Base-by-base conservation (phyloP, 2,888 invertebrate species). In the Sipha maydis region DNA sequence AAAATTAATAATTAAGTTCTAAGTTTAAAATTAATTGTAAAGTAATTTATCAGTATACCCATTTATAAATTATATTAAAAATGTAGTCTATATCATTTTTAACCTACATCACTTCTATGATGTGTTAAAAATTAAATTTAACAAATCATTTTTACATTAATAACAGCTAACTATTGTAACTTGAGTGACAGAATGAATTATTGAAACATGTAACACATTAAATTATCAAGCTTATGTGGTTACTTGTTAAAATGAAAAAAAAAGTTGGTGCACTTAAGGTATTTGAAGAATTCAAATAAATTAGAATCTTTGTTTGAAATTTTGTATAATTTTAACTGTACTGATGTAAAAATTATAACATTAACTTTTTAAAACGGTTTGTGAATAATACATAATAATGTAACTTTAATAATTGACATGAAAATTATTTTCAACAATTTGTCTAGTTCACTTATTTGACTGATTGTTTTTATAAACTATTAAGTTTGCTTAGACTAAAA, bases 381-480 rank as follows among this genome's bases (percentile, higher is more conserved):
- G 71, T 71, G 5, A 67, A 67, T 41, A 11, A 82, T 19, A 38
- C 28, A n/a, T 69, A 11, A 69, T 21, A 69, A 21, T 56, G 31
- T 56, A 48, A 48, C 69, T 31, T 28, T 69, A 71, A 76, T 84
- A 76, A 41, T 41, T 84, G 38, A 41, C 38, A 25, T 67, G 11
- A 61, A 19, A 76, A 61, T 54, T 82, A 14, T 67, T 41, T 69
- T 69, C 19, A 41, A 82, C 48, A 14, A 69, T 69, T 19, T 69
- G 48, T 77, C 67, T 31, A 77, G 48, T 48, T 85, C 25, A 48
- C 34, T 17, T 69, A 85, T 67, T 48, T 69, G 85, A 85, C 85
- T 85, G 85, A 85, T 85, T 54, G n/a, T 78, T 77, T 76, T 85
- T 48, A 78, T 78, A 78, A 77, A 85, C 25, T 78, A 78, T 69